phyloP scores from a whole-genome alignment of 2,113 vertebrate species.

The Calidris pygmaea region DNA sequence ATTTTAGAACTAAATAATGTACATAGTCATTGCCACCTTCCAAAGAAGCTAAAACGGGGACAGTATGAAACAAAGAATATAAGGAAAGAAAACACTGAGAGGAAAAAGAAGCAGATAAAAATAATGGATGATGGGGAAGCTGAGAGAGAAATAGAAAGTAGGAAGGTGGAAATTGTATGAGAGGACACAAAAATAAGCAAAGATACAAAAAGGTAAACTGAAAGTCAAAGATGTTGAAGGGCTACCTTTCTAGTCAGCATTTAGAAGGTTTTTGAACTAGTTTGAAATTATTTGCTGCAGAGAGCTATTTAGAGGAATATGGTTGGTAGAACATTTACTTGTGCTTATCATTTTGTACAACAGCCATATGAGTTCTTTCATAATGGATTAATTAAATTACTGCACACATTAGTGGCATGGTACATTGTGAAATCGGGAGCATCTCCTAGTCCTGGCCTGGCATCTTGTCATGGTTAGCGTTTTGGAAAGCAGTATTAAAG shows the following conservation, averaged over 20 bases:
- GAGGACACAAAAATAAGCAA: neutral
- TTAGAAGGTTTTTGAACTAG: neutral
- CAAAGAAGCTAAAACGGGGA: neutral
- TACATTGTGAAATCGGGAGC: neutral
- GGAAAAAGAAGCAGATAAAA: neutral
- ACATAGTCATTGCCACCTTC: neutral
- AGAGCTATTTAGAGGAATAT: neutral
- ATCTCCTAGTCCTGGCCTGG: neutral
- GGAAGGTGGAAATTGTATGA: neutral
- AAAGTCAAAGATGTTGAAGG: neutral
- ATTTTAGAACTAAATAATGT: neutral
- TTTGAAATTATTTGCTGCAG: neutral
- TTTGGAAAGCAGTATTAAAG: neutral
- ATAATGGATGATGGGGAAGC: neutral
- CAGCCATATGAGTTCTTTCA: neutral
- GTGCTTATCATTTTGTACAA: neutral
- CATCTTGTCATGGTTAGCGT: neutral
- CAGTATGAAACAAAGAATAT: neutral
- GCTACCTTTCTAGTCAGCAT: neutral
- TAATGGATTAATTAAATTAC: neutral
- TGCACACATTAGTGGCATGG: neutral
- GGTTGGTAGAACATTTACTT: neutral
- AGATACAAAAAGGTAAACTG: neutral
- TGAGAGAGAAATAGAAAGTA: neutral
- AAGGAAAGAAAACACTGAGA: neutral